phyloP scores from a whole-genome alignment of 2,113 vertebrate genomes.

The Lichenostomus cassidix region DNA sequence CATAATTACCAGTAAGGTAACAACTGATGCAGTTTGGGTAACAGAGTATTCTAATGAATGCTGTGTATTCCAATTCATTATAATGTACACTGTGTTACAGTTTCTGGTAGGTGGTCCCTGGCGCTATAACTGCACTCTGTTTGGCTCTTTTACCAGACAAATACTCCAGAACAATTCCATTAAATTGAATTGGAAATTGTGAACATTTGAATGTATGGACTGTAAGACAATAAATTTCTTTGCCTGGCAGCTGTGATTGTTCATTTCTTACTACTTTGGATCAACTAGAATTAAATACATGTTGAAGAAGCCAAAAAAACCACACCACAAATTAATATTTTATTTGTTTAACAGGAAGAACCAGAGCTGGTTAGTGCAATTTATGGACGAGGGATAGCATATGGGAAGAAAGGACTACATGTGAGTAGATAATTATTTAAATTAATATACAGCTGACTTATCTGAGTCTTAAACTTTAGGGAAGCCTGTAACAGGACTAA shows the following conservation, averaged over 20 bases:
- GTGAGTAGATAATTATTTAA: conserved; percentile 74
- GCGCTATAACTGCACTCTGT: neutral
- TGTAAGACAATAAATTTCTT: neutral
- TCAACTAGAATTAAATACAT: neutral
- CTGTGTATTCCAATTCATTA: neutral
- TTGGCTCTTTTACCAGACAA: neutral
- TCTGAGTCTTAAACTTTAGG: neutral
- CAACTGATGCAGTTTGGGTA: neutral
- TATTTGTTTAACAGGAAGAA: conserved; percentile 81
- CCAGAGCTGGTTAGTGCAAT: conserved; percentile 95
- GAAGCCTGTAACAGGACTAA: neutral
- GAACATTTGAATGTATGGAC: neutral
- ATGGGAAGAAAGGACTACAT: conserved; percentile 94
- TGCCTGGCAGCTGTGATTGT: neutral
- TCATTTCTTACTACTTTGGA: neutral
- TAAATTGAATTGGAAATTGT: neutral
- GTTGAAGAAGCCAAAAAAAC: neutral
- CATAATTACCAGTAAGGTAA: neutral
- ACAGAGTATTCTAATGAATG: neutral
- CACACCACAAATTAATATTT: neutral
- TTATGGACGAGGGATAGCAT: conserved; percentile 95
- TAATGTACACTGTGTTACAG: neutral
- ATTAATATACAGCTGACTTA: neutral
- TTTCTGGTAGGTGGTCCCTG: neutral
- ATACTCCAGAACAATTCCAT: neutral